Percentiles rank a stretch among this genome's conserved stretches.
phyloP scores from a whole-genome alignment of 2,888 invertebrate genomes.

The Dryadula phaetusa region DNA sequence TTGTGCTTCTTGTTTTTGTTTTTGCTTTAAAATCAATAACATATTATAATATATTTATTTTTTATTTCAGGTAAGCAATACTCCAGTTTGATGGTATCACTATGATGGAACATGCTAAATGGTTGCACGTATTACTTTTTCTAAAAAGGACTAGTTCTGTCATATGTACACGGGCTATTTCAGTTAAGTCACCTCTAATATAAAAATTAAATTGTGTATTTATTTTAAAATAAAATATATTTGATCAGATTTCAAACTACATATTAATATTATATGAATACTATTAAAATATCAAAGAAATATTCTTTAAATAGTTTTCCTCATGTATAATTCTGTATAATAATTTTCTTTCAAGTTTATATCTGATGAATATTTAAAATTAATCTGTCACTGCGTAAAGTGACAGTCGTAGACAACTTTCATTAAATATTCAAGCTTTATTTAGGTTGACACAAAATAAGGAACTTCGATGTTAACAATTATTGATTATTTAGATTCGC shows the following conservation, averaged over 20 bases:
- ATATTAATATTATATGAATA: no score
- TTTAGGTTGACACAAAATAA: not conserved
- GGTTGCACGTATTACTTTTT: not conserved
- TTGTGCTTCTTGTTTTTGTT: no score
- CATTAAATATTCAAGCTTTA: constrained; percentile 13
- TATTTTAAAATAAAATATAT: no score
- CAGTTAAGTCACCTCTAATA: not conserved
- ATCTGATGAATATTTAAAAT: constrained; percentile 4
- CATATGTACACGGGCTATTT: not conserved
- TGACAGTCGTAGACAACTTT: not conserved
- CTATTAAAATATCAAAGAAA: no score
- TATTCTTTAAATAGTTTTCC: not conserved
- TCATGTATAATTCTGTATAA: not conserved
- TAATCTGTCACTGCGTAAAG: not conserved
- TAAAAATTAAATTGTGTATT: no score
- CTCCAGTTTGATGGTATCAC: not conserved
- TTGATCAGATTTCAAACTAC: no score
- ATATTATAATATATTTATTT: constrained; percentile 3
- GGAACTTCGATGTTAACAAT: not conserved
- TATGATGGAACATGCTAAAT: not conserved
- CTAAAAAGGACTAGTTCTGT: not conserved
- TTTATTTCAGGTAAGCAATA: constrained; percentile 5
- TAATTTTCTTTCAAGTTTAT: not conserved
- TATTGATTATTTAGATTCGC: not conserved
- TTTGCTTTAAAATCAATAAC: not conserved